Percentiles rank a stretch among this genome's conserved stretches.
Evolutionary conservation across 1,140 invertebrate genomes (phyloP).

Genomic region (Mercenaria mercenaria): DNA sequence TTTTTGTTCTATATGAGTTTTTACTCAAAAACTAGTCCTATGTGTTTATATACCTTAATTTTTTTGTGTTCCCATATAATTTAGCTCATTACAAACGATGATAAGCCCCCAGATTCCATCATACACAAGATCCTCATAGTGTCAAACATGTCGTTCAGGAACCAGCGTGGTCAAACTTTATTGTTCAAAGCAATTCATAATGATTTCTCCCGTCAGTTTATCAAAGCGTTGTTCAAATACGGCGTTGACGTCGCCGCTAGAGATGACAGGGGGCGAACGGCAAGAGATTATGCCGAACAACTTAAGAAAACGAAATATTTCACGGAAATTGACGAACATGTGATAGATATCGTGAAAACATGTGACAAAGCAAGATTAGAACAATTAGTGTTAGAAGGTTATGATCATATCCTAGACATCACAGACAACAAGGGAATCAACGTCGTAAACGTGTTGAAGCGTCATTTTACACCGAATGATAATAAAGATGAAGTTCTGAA

Average conservation of each 20-base stretch:
- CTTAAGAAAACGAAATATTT: constrained; percentile 64
- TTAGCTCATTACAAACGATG: constrained; percentile 37
- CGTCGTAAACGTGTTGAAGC: constrained; percentile 12
- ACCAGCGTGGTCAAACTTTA: constrained; percentile 65
- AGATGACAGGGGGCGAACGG: constrained; percentile 66
- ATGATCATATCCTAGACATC: constrained; percentile 65
- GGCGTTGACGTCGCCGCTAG: constrained; percentile 64
- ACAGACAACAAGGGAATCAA: constrained; percentile 58
- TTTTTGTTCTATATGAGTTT: too few species aligned
- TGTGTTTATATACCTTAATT: too few species aligned
- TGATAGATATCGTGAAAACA: constrained; percentile 54
- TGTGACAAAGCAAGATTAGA: constrained; percentile 50
- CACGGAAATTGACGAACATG: constrained; percentile 64
- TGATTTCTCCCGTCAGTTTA: constrained; percentile 46
- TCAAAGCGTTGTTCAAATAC: constrained; percentile 67
- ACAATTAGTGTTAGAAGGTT: constrained; percentile 48
- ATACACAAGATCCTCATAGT: constrained; percentile 60
- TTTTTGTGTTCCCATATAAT: background rate
- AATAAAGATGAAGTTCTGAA: constrained; percentile 31
- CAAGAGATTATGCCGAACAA: constrained; percentile 64
- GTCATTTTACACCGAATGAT: background rate
- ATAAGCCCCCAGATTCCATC: constrained; percentile 46
- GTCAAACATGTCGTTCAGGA: constrained; percentile 59
- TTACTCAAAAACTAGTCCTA: too few species aligned
- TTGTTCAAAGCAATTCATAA: constrained; percentile 67